These are phyloP conservation scores for Phoebastria nigripes DNA, from an alignment of 2,797 vertebrate genomes.

Conservation along the genomic window DNA sequence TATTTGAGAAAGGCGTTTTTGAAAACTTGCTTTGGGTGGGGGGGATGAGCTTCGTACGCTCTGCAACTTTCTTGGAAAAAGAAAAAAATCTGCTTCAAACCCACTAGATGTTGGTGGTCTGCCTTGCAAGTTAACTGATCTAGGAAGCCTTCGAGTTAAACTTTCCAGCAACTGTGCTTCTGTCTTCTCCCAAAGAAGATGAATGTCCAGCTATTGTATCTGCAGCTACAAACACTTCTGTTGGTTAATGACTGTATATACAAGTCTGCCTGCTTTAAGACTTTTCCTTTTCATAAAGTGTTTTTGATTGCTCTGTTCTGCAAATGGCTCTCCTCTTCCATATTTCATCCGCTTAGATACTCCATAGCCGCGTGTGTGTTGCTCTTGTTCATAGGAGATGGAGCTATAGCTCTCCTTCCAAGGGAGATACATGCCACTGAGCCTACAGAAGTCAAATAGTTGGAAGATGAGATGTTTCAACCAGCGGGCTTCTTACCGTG, in stretches of 20 bases:
- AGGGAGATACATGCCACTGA: not conserved
- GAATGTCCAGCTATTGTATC: not conserved
- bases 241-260: not conserved
- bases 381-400: not conserved
- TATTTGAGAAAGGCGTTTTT: not conserved
- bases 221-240: not conserved
- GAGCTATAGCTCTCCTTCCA: not conserved
- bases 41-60: not conserved
- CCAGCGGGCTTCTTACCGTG: not conserved
- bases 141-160: not conserved
- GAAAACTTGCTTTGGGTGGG: not conserved
- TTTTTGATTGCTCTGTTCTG: constrained; percentile 8
- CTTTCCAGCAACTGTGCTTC: not conserved
- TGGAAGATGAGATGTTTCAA: not conserved
- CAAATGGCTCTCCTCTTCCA: not conserved
- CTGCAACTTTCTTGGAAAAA: not conserved
- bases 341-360: not conserved
- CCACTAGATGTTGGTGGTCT: not conserved
- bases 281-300: not conserved
- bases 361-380: not conserved
- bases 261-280: not conserved
- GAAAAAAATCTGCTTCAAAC: not conserved
- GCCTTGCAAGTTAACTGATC: not conserved
- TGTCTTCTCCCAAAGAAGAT: not conserved
- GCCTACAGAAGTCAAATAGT: not conserved